Base-by-base conservation (phyloP, 2,888 invertebrate genomes). In the Andrena chrysosceles region DNA sequence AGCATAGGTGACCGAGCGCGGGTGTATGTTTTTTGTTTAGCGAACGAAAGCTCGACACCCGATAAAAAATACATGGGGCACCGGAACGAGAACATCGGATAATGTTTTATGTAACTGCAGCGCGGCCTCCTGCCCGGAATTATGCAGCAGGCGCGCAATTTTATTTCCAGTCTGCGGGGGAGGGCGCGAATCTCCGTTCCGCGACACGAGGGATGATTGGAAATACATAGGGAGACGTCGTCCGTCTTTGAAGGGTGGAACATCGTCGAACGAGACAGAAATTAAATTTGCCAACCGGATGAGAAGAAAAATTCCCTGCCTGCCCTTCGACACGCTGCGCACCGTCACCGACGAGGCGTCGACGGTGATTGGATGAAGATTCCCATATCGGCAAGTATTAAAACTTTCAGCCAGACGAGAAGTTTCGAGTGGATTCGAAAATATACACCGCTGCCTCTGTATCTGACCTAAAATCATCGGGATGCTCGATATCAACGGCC, bases 61-160 rank as follows among this genome's bases (percentile, higher is more conserved):
- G 59, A 67, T 67, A 76, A 77, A 76, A 83, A 77, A 76, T 83
- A 71, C 77, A 77, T 56, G 23, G n/a, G 62, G 52, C 42, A 60
- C 26, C 60, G 59, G 6, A 56, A 56, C 35, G 68, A 26, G 59
- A 56, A 62, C 62, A 68, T 82, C 66, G 67, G 71, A 71, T n/a
- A 70, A 82, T 82, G 62, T 82, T 82, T 75, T 82, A 82, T 75
- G 82, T 67, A 82, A 69, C 31, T 66, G 64, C 54, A 49, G 62
- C 66, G n/a, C 52, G 7, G 48, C 42, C 63, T 35, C 33, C 5
- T 23, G 20, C 8, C 26, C 35, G 71, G 49, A 81, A 81, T 81
- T 80, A 81, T 81, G 81, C 81, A 67, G 62, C 35, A 68, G 62
- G 13, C 67, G 67, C 49, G 72, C 67, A 67, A 81, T 72, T 81